Base-by-base conservation (phyloP, 1,140 invertebrate genomes). In the Bradynema listronoti region DNA sequence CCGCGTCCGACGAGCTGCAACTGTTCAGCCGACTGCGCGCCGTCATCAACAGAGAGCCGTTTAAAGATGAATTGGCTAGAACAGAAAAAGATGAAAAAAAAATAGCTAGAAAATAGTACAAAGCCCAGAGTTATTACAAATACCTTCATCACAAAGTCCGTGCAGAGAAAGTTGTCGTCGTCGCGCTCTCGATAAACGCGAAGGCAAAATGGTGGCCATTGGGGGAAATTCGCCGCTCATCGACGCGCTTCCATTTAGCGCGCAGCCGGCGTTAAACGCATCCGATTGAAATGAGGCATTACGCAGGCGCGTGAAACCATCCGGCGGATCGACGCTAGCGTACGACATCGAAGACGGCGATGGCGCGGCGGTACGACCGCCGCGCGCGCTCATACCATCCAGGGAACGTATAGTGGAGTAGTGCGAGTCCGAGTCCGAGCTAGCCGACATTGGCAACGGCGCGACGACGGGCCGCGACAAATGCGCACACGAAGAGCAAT, bases 401-500 rank as follows among this genome's bases (percentile, higher is more conserved):
- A 66, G 39, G 0, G 64, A 66, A n/a, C 64, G 56, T 14, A 66
- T 53, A 16, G 64, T 66, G 30, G 65, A 69, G 42, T 66, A 68
- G 24, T 66, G 41, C 4, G 55, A 51, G 14, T 68, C 53, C 22
- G 52, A 46, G 36, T 66, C 64, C 14, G 64, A 66, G 34, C 57
- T 56, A n/a, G 19, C 29, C 7, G n/a, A n/a, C n/a, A n/a, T n/a
- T n/a, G n/a, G n/a, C n/a, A n/a, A n/a, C n/a, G n/a, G n/a, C n/a
- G n/a, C n/a, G n/a, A n/a, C n/a, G n/a, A n/a, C n/a, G n/a, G n/a
- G n/a, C n/a, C n/a, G n/a, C n/a, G n/a, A n/a, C n/a, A n/a, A n/a
- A n/a, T n/a, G n/a, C n/a, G n/a, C n/a, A n/a, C n/a, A n/a, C n/a
- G n/a, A n/a, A n/a, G n/a, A n/a, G n/a, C n/a, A n/a, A n/a, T n/a